A percentile compares a stretch with the other conserved stretches of the same genome.
Evolutionary conservation across 2,113 vertebrate species (phyloP).

Genomic region (Carassius auratus): DNA sequence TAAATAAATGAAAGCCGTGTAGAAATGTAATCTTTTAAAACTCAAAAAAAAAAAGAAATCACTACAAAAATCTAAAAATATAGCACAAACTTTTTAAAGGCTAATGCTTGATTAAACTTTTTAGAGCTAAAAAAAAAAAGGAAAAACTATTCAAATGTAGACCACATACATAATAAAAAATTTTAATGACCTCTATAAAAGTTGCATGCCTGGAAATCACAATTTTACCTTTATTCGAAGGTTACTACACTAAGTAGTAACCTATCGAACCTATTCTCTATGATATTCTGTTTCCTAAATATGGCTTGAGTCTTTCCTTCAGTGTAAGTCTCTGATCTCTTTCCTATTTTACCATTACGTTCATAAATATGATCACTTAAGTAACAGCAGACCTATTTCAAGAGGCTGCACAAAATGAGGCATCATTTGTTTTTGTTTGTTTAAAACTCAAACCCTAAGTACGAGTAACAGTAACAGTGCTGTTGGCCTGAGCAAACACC

Average conservation of each 20-base stretch:
- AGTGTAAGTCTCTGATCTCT: neutral
- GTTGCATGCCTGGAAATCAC: neutral
- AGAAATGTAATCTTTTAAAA: too few relatives aligned
- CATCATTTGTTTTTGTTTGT: constrained; percentile 8
- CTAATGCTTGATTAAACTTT: neutral
- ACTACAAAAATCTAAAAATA: too few relatives aligned
- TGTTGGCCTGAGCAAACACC: neutral
- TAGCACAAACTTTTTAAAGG: too few relatives aligned
- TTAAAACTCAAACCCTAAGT: neutral
- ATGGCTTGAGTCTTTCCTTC: neutral
- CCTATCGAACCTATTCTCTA: neutral
- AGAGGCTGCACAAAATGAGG: neutral
- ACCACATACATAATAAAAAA: neutral
- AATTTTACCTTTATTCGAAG: neutral
- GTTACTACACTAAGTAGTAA: neutral
- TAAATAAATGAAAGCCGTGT: too few relatives aligned
- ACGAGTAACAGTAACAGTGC: neutral
- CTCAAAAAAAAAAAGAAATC: too few relatives aligned
- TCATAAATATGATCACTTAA: neutral
- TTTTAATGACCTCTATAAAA: neutral
- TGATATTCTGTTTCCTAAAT: neutral
- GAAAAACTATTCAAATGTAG: neutral
- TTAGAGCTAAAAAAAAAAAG: neutral
- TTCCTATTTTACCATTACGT: neutral
- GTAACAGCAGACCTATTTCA: neutral